Base-by-base conservation (phyloP, 92 coral and sea anemone species). In the Epizoanthus ramosus region DNA sequence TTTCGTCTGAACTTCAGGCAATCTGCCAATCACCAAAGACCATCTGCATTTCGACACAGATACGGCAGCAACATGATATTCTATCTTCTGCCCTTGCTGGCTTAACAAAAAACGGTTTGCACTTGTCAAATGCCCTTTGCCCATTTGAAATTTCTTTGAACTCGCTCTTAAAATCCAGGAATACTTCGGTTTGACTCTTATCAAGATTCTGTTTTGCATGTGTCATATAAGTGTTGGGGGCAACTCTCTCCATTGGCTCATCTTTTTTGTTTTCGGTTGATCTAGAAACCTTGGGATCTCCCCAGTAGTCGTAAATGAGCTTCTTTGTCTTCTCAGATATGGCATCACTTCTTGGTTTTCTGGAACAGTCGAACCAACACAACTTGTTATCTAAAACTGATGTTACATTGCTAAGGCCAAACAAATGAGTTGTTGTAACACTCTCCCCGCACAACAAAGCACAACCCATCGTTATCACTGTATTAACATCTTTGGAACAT, bases 251-350 rank as follows among this genome's bases (percentile, higher is more conserved):
- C 16, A 88, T 25, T 2, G 79, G 65, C 10, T 23, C 58, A 52
- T 53, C 74, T 71, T 85, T 73, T 79, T 85, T 80, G 31, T 85
- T 80, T 8, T 73, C 77, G 1, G 87, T 85, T 9, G 80, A 70
- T n/a, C 89, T 24, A 0, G 89, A 84, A 52, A 84, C 18, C 4
- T 71, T 85, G 6, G 86, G 84, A 56, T 86, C 50, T 10, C 89
- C 92, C 87, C 89, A 89, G 74, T 79, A 89, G 63, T 89, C 80
- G 60, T 80, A 39, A 0, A 79, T 83, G 3, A 71, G 67, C 43
- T 75, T 65, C 53, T 72, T 69, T 21, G 50, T 37, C 23, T 88
- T 71, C 14, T 74, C 33, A 6, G 88, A 45, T 3, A 84, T 50
- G 37, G 88, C 79, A 22, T 88, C 88, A 3, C 71, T 50, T 15